Percentiles rank a stretch among this genome's conserved stretches.
Evolutionary conservation across 2,888 invertebrate genomes (phyloP).

Genomic region (Eurytoma adleriae): DNA sequence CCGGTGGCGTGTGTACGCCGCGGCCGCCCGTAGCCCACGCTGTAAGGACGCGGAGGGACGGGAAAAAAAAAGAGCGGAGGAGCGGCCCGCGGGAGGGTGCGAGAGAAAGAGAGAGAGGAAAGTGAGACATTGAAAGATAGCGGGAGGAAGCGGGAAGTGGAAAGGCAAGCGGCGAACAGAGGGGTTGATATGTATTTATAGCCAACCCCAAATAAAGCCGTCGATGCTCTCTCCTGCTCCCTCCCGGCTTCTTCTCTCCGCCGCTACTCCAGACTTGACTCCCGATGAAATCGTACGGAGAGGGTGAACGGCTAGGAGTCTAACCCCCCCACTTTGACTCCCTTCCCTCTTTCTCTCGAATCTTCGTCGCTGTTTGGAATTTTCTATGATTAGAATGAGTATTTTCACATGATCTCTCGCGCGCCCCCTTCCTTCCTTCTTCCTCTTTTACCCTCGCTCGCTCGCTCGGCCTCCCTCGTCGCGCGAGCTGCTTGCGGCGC

Average conservation of each 20-base stretch:
- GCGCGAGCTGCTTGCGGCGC: constrained; percentile 30
- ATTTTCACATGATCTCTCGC: constrained; percentile 68
- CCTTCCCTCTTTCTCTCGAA: constrained; percentile 41
- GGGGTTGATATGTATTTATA: constrained; percentile 60
- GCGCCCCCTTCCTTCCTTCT: neutral
- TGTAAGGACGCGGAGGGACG: constrained; percentile 28
- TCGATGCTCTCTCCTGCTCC: constrained; percentile 33
- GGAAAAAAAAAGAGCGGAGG: constrained; percentile 22
- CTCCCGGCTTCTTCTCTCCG: constrained; percentile 24
- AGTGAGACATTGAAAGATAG: constrained; percentile 58
- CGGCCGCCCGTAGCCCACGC: neutral
- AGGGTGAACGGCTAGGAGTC: constrained; percentile 28
- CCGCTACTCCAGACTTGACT: constrained; percentile 38
- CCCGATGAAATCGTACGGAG: constrained; percentile 47
- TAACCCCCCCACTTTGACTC: constrained; percentile 47
- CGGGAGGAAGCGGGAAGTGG: constrained; percentile 58
- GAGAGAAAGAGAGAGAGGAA: constrained; percentile 30
- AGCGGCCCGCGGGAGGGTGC: neutral
- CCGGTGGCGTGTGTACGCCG: constrained; percentile 12
- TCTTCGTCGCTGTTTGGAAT: constrained; percentile 55
- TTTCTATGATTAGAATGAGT: constrained; percentile 74
- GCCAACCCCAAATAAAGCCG: constrained; percentile 59
- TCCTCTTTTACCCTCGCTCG: constrained; percentile 17
- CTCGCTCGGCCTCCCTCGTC: constrained; percentile 37
- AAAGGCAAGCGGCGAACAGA: constrained; percentile 54